Conservation (phyloP, 2,113 vertebrate species). For the Mastomys natalensis region DNA sequence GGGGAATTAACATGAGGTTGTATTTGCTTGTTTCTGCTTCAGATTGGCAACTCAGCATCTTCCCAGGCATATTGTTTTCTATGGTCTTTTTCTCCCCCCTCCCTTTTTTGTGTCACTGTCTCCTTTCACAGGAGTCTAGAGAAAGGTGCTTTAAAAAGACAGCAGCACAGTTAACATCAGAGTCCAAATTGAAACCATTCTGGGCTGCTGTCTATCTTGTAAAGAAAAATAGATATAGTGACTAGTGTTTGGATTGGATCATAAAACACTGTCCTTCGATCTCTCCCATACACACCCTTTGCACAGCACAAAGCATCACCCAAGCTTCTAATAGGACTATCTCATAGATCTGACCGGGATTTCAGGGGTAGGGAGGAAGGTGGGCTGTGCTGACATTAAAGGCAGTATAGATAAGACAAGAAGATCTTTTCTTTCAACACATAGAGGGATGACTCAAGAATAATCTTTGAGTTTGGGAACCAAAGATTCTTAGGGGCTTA, state of each 20-base stretch:
- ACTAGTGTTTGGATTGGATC: constrained; percentile 74
- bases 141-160: constrained; percentile 82
- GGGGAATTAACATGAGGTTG: constrained; percentile 86
- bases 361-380: constrained; percentile 74
- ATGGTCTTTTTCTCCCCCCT: constrained; percentile 77
- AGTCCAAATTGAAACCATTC: constrained; percentile 83
- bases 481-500: background rate
- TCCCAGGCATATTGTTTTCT: constrained; percentile 81
- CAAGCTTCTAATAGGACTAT: constrained; percentile 51
- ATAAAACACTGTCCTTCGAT: constrained; percentile 61
- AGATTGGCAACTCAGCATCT: constrained; percentile 83
- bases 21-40: constrained; percentile 88
- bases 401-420: constrained; percentile 71
- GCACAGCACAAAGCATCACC: constrained; percentile 68
- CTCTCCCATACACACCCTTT: constrained; percentile 58
- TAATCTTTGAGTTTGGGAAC: constrained; percentile 62
- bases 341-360: constrained; percentile 76
- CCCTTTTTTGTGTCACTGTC: constrained; percentile 80
- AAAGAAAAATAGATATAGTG: constrained; percentile 79
- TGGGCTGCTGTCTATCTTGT: constrained; percentile 82
- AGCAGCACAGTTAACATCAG: constrained; percentile 82
- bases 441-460: constrained; percentile 69
- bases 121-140: constrained; percentile 84
- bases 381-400: constrained; percentile 70
- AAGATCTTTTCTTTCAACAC: constrained; percentile 71